phyloP scores from a whole-genome alignment of 2,113 vertebrate genomes.

The Thunnus maccoyii region DNA sequence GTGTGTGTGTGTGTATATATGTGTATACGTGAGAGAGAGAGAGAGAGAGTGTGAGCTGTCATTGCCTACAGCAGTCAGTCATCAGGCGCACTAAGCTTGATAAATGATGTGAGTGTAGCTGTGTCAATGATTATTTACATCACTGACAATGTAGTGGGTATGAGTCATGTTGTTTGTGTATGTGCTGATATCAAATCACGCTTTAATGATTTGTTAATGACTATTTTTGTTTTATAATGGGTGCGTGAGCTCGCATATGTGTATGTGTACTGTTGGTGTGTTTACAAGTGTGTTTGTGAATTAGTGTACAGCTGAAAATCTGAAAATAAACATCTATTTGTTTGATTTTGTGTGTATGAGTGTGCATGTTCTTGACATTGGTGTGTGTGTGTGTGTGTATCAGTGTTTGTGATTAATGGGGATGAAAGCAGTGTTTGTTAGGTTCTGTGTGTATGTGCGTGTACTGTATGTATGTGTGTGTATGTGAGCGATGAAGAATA shows the following conservation, averaged over 20 bases:
- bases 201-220: constrained; percentile 35
- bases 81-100: constrained; percentile 62
- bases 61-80: constrained; percentile 56
- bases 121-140: constrained; percentile 73
- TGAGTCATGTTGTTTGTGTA: constrained; percentile 51
- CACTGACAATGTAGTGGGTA: constrained; percentile 32
- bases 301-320: neutral
- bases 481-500: constrained; percentile 24
- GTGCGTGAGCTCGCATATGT: neutral
- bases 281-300: neutral
- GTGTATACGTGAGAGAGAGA: constrained; percentile 2
- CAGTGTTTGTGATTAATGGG: neutral
- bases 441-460: neutral
- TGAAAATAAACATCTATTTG: neutral
- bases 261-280: neutral
- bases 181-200: neutral
- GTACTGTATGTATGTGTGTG: neutral
- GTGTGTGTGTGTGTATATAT: constrained; percentile 16
- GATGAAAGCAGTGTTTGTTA: neutral
- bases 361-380: neutral
- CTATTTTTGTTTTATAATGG: constrained; percentile 13
- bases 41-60: constrained; percentile 40
- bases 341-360: neutral
- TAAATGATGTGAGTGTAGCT: constrained; percentile 72
- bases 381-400: neutral